Evolutionary conservation across 2,113 vertebrate genomes (phyloP).

Genomic region (Corydoras sp.): DNA sequence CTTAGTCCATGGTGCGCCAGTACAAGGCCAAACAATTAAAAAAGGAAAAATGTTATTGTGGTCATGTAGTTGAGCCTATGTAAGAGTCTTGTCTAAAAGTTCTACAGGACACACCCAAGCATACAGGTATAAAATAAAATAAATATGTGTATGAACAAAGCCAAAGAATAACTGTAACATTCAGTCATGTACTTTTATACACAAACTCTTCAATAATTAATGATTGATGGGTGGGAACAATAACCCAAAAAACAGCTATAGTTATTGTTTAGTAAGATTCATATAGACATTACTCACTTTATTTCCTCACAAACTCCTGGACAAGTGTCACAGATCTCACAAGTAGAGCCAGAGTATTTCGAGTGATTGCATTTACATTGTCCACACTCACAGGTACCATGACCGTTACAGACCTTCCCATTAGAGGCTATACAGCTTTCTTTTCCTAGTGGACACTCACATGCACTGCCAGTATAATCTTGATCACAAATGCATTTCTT

Average conservation of each 20-base stretch:
- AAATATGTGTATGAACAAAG: too few relatives aligned
- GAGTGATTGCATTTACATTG: constrained; percentile 82
- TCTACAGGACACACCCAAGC: too few relatives aligned
- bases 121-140: too few relatives aligned
- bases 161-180: too few relatives aligned
- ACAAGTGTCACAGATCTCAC: constrained; percentile 91
- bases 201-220: too few relatives aligned
- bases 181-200: not conserved
- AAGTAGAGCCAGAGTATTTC: constrained; percentile 88
- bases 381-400: constrained; percentile 84
- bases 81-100: too few relatives aligned
- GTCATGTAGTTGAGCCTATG: too few relatives aligned
- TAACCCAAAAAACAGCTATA: not conserved
- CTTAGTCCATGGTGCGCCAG: too few relatives aligned
- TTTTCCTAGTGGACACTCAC: constrained; percentile 85
- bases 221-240: too few relatives aligned
- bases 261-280: not conserved
- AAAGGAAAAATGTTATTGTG: too few relatives aligned
- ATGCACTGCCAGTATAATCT: constrained; percentile 89
- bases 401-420: constrained; percentile 87
- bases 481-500: constrained; percentile 82
- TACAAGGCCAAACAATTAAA: too few relatives aligned
- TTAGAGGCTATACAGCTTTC: constrained; percentile 76
- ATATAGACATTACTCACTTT: constrained; percentile 73
- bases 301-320: constrained; percentile 85